Percentiles rank a stretch among this genome's conserved stretches.
phyloP scores from a whole-genome alignment of 2,797 vertebrate species.

The Phataginus tetradactyla region DNA sequence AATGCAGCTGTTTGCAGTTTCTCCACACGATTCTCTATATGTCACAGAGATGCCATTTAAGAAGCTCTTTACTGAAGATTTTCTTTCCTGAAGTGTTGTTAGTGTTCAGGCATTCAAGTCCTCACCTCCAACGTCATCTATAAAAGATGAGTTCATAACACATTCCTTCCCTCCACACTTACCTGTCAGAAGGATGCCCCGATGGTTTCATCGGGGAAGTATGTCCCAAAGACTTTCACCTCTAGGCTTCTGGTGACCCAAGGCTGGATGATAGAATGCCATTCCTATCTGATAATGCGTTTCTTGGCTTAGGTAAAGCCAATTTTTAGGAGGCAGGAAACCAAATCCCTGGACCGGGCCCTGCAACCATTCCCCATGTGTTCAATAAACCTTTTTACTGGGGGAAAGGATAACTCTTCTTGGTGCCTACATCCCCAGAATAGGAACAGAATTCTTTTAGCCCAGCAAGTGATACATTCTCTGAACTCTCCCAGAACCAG shows the following conservation, averaged over 20 bases:
- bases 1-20: neutral
- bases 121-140: neutral
- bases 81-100: neutral
- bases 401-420: neutral
- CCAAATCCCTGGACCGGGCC: neutral
- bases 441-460: neutral
- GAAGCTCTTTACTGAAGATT: neutral
- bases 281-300: conserved; percentile 40
- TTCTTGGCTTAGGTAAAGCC: conserved; percentile 48
- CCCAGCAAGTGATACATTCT: neutral
- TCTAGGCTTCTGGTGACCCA: conserved; percentile 17
- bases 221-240: conserved; percentile 20
- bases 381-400: neutral
- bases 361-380: neutral
- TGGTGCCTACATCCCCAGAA: neutral
- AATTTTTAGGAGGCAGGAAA: conserved; percentile 42
- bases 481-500: neutral
- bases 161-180: conserved; percentile 18
- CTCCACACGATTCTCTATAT: neutral
- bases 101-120: neutral
- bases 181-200: neutral
- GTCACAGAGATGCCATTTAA: neutral
- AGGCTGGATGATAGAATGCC: neutral
- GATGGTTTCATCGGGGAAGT: conserved; percentile 47
- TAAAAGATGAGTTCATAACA: neutral